Conservation (phyloP, 2,888 invertebrate genomes). For the Belgica antarctica region DNA sequence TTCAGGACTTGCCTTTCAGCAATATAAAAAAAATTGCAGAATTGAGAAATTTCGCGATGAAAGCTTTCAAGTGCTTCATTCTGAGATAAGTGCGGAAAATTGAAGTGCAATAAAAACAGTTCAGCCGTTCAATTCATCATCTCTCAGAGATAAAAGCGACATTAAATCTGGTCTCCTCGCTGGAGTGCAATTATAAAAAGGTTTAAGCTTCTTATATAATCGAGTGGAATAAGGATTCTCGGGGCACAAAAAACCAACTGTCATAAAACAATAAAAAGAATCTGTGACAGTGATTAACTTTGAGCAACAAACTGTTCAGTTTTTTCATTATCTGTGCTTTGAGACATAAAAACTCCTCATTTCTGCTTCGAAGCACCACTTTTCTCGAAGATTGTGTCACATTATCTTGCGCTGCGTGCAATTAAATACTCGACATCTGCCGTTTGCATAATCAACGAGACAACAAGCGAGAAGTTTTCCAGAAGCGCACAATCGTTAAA, state of each 20-base stretch:
- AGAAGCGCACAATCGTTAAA: neutral
- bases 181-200: neutral
- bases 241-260: neutral
- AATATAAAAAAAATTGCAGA: neutral
- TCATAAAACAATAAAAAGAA: neutral
- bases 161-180: too few species aligned
- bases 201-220: slow-evolving; percentile 1
- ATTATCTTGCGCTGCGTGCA: neutral
- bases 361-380: too few species aligned
- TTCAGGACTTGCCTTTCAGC: neutral
- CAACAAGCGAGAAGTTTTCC: neutral
- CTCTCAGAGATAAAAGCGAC: neutral
- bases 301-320: neutral
- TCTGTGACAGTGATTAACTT: neutral
- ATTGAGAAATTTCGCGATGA: neutral
- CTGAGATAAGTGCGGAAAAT: too few species aligned
- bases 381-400: neutral
- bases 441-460: too few species aligned
- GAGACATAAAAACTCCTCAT: too few species aligned
- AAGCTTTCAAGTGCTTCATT: neutral
- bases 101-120: neutral
- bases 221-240: neutral
- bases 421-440: neutral
- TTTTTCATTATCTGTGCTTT: too few species aligned
- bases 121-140: neutral